These are phyloP conservation scores for Plagodis dolabraria DNA, from an alignment of 2,888 invertebrate species.

Conservation along the genomic window DNA sequence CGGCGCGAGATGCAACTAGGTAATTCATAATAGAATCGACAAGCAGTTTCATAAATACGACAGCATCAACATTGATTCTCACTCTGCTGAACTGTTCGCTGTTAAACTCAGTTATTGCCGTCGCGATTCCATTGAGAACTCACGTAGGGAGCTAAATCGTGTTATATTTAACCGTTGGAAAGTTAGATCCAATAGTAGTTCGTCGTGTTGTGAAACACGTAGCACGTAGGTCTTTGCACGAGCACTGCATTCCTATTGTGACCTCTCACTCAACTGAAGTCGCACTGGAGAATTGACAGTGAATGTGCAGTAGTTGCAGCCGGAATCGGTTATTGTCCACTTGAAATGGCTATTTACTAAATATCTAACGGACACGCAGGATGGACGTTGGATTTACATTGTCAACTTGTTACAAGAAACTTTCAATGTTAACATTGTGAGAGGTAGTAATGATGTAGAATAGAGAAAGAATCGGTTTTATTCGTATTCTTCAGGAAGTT, in stretches of 20 bases:
- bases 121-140: not conserved
- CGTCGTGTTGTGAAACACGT: slow-evolving; percentile 30
- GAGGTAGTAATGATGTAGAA: no score
- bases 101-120: not conserved
- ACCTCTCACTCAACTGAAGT: slow-evolving; percentile 43
- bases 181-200: slow-evolving; percentile 25
- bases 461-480: no score
- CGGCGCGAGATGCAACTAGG: no score
- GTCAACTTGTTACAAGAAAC: not conserved
- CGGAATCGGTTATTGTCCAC: slow-evolving; percentile 3
- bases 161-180: not conserved
- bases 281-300: slow-evolving; percentile 27
- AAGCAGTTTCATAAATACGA: no score
- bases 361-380: not conserved
- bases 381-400: not conserved
- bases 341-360: not conserved
- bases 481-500: no score
- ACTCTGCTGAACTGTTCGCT: not conserved
- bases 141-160: not conserved
- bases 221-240: slow-evolving; percentile 36
- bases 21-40: no score
- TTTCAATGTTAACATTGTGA: no score
- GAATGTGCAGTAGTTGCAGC: slow-evolving; percentile 19
- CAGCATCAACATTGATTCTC: not conserved
- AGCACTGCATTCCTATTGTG: slow-evolving; percentile 38